These are phyloP conservation scores for Lasaia peninsularis DNA, from an alignment of 1,140 invertebrate genomes.

Conservation along the genomic window DNA sequence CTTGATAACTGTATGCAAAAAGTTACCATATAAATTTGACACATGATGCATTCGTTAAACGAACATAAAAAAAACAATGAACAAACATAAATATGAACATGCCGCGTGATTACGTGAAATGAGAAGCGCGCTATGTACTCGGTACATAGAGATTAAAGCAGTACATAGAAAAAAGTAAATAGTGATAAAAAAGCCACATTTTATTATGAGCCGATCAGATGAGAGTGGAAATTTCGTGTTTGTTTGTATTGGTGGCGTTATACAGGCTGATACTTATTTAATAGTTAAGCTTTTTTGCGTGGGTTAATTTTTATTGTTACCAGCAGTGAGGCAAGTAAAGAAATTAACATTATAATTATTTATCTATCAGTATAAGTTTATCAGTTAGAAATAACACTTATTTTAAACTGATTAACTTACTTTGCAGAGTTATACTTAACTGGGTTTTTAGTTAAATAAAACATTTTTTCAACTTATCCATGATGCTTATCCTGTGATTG, in stretches of 20 bases:
- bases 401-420: no score
- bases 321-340: no score
- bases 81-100: conserved; percentile 27
- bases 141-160: conserved; percentile 45
- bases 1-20: conserved; percentile 2
- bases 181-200: conserved; percentile 73
- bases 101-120: conserved; percentile 34
- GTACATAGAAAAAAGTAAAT: conserved; percentile 74
- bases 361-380: no score
- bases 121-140: conserved; percentile 38
- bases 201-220: conserved; percentile 73
- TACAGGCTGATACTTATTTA: conserved; percentile 43
- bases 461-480: no score
- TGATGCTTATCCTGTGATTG: no score
- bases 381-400: no score
- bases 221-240: conserved; percentile 45
- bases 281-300: conserved; percentile 15
- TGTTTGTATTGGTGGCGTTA: conserved; percentile 43
- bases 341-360: no score
- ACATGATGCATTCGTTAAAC: not conserved
- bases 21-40: conserved; percentile 9
- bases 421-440: no score
- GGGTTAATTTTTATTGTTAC: not conserved
- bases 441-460: no score
- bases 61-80: conserved; percentile 20